These are phyloP conservation scores for Trichopoda pennipes DNA, from an alignment of 2,888 invertebrate genomes.

Conservation along the genomic window DNA sequence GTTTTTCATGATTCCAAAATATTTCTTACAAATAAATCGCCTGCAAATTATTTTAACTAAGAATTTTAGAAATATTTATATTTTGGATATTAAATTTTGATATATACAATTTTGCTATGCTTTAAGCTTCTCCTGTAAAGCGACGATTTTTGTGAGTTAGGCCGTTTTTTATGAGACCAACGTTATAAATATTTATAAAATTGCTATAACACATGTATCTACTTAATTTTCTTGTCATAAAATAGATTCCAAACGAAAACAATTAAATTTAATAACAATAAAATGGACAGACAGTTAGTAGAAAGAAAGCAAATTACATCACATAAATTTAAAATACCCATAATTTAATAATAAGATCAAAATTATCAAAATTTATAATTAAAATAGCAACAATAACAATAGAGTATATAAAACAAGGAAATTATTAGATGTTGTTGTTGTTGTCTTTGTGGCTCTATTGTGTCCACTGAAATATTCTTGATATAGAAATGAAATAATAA, in stretches of 20 bases:
- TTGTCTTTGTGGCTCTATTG: not conserved
- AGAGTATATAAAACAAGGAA: conserved; percentile 59
- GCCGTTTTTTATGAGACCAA: too few species aligned
- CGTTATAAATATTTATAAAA: too few species aligned
- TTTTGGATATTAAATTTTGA: too few species aligned
- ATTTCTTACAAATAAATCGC: too few species aligned
- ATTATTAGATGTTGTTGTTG: not conserved
- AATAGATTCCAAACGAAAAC: not conserved
- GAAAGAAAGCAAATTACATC: conserved; percentile 10
- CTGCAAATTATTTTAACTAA: too few species aligned
- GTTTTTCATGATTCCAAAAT: too few species aligned
- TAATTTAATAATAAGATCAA: conserved; percentile 70
- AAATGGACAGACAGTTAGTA: conserved; percentile 10
- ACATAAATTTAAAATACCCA: conserved; percentile 54
- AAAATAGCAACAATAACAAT: conserved; percentile 70
- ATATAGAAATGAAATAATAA: not conserved
- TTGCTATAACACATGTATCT: not conserved
- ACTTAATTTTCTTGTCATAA: not conserved
- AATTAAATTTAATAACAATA: conserved; percentile 12
- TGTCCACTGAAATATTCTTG: not conserved
- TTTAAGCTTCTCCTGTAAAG: too few species aligned
- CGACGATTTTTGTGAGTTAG: too few species aligned
- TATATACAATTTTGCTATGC: too few species aligned
- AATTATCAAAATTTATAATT: conserved; percentile 68
- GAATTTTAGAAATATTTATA: too few species aligned